Percentiles rank a stretch among this genome's conserved stretches.
Conservation (phyloP, 2,888 invertebrate species). For the Matsumyia berberina region DNA sequence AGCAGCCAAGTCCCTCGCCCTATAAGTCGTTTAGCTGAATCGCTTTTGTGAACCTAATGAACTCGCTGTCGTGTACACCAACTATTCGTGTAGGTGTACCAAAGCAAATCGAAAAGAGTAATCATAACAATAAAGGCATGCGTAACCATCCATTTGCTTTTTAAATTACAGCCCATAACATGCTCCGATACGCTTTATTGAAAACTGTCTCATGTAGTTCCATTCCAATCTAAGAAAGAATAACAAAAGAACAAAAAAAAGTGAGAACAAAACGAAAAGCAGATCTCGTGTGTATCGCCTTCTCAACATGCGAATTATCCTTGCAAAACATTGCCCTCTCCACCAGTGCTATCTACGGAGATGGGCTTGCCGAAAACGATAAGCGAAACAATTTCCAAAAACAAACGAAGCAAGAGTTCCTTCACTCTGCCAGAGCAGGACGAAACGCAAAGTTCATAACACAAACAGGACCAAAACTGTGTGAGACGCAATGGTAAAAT, state of each 20-base stretch:
- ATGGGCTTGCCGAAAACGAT: conserved; percentile 25
- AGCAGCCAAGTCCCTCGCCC: conserved; percentile 5
- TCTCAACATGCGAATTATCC: conserved; percentile 24
- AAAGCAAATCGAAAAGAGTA: conserved; percentile 11
- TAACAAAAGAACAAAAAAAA: conserved; percentile 25
- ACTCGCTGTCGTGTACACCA: background rate
- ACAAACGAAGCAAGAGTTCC: conserved; percentile 11
- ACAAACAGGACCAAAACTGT: background rate
- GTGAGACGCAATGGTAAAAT: conserved; percentile 11
- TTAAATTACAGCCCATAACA: conserved; percentile 48
- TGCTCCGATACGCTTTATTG: conserved; percentile 49
- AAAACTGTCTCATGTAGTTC: conserved; percentile 28
- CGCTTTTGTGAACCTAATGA: conserved; percentile 22
- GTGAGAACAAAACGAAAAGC: background rate
- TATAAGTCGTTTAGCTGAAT: conserved; percentile 18
- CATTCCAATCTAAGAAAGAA: background rate
- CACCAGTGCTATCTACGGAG: background rate
- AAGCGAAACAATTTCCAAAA: conserved; percentile 29
- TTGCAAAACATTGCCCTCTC: conserved; percentile 26
- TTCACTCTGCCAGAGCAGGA: background rate
- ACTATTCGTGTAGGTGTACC: background rate
- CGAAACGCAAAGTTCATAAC: conserved; percentile 42
- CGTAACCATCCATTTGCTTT: conserved; percentile 21
- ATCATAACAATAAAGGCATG: conserved; percentile 22
- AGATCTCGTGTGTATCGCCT: conserved; percentile 21